Percentiles rank a stretch among this genome's conserved stretches.
Conservation (phyloP, 2,888 invertebrate genomes). For the Bembecia ichneumoniformis region DNA sequence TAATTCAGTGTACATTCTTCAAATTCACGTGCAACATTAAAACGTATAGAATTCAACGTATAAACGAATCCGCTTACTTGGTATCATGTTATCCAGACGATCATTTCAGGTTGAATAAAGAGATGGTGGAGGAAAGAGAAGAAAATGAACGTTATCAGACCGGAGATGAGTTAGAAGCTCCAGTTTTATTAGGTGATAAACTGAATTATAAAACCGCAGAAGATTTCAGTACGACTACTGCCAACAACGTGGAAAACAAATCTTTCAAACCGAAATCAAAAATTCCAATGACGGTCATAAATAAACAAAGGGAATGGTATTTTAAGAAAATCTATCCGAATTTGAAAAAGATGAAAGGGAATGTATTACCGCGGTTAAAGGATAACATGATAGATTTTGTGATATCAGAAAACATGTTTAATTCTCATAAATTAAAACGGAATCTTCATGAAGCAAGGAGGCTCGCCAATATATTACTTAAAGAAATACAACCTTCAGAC, state of each 20-base stretch:
- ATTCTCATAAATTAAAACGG: constrained; percentile 10
- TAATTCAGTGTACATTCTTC: constrained; percentile 30
- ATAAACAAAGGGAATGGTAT: constrained; percentile 44
- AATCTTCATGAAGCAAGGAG: constrained; percentile 36
- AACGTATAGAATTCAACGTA: constrained; percentile 47
- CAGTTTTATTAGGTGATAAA: neutral
- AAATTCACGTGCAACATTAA: constrained; percentile 30
- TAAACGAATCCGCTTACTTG: constrained; percentile 46
- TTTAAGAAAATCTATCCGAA: constrained; percentile 34
- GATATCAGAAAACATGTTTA: constrained; percentile 3
- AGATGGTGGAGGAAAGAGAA: neutral
- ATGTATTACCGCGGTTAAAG: constrained; percentile 6
- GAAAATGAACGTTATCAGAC: neutral
- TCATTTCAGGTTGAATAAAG: neutral
- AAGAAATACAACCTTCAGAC: constrained; percentile 10
- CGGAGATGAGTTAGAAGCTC: neutral
- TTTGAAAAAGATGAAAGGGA: constrained; percentile 18
- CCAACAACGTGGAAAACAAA: constrained; percentile 21
- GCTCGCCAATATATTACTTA: constrained; percentile 31
- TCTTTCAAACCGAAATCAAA: constrained; percentile 19
- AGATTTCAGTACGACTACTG: constrained; percentile 10
- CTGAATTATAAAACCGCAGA: no score
- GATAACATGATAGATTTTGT: constrained; percentile 3
- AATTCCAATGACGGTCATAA: constrained; percentile 30
- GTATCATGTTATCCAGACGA: constrained; percentile 42